Evolutionary conservation across 2,888 invertebrate species (phyloP), one percentile per base, ranked within the genome.

Genomic region (Eristalinus aeneus): DNA sequence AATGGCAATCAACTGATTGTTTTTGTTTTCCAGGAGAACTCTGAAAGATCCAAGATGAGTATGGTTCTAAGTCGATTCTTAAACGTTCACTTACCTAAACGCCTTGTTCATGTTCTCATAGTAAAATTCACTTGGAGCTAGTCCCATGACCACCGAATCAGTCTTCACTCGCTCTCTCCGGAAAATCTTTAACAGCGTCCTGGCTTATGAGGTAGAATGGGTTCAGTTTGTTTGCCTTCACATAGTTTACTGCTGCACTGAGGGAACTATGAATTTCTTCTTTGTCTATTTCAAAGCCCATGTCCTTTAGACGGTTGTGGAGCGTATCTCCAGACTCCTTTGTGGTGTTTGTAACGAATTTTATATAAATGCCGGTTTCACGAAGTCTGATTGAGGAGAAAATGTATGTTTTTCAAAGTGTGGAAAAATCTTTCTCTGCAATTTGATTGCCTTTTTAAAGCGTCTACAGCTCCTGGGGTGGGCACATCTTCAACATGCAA

Each of bases 261-360:
- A 97, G 92, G 0, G 97, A 97, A 85, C 96, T 96, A 90, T 95
- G 95, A 68, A 97, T 96, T 91, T 97, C 96, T 2, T 94, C 92
- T 77, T 93, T 93, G 2, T 94, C 90, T 61, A 97, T 92, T 46
- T 94, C 90, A 90, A 97, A 97, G 0, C 97, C 97, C 56, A 97
- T 93, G 27, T 91, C 93, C 0, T 89, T 91, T 23, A 97, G 92
- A 34, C 96, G 93, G 23, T 94, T 92, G 89, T 95, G 93, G 22
- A 97, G 92, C 23, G 94, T 92, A 76, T 93, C 92, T 80, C 94
- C 94, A 0, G 96, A 96, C 91, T 97, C 97, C 91, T 97, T 97
- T 0, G 97, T 97, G 0, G 97, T 97, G 89, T 97, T 97, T 11
- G 97, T 97, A 0, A 97, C 96, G 93, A 97, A 97, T 91, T 95